Evolutionary conservation across 2,888 invertebrate genomes (phyloP), one percentile per base, ranked within the genome.

Genomic region (Icerya purchasi): DNA sequence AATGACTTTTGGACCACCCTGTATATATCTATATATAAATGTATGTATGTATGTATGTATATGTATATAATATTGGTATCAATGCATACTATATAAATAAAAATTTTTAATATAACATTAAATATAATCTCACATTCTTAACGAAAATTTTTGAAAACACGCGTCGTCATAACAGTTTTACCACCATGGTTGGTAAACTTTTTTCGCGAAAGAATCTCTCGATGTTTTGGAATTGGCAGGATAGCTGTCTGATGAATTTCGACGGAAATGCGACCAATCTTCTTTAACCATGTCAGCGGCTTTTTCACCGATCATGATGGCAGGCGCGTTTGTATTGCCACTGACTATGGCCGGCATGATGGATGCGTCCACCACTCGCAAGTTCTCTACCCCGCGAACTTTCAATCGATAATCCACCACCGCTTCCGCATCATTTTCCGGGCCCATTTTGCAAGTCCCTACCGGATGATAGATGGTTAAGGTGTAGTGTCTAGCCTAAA

Each of bases 221-320:
- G 36, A n/a, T n/a, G n/a, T n/a, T n/a, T n/a, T n/a, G n/a, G n/a
- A n/a, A n/a, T n/a, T n/a, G n/a, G n/a, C n/a, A n/a, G n/a, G n/a
- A n/a, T n/a, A n/a, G n/a, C n/a, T n/a, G n/a, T n/a, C n/a, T n/a
- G n/a, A n/a, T n/a, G n/a, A n/a, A n/a, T n/a, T n/a, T n/a, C n/a
- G n/a, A n/a, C n/a, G n/a, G n/a, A n/a, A n/a, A n/a, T n/a, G n/a
- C 14, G 53, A 59, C 80, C 84, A 84, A 64, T 84, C 82, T 68
- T 82, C 77, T 68, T 85, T 86, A 64, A 89, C 85, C 77, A 89
- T 80, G 67, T 88, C 86, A 0, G 86, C 76, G 1, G 81, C 86
- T 67, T 84, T 86, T 68, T 89, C 88, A 0, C 82, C 88, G 53
- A 89, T 82, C 88, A 88, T 88, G 53, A 87, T 80, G 1, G 78